These are phyloP conservation scores for Neolamprologus modestus DNA, from an alignment of 2,113 vertebrate genomes.

Conservation along the genomic window DNA sequence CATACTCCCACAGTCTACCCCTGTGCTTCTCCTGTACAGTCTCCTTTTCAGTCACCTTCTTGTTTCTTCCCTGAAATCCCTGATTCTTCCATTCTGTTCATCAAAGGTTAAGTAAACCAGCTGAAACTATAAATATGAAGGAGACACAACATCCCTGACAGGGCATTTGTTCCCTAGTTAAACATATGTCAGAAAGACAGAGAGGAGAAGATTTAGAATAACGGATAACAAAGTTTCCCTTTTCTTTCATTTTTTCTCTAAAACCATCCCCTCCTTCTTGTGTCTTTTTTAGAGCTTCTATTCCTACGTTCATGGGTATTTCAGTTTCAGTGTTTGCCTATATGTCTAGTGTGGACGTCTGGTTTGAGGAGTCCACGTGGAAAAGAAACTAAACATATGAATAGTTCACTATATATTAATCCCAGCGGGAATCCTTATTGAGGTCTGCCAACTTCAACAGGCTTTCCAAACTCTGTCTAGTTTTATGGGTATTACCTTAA, in stretches of 20 bases:
- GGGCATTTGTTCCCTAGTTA: conserved; percentile 8
- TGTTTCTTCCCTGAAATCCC: background rate
- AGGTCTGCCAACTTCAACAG: conserved; percentile 37
- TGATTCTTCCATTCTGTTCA: background rate
- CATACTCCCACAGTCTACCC: background rate
- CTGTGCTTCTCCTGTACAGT: background rate
- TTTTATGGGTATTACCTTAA: conserved; percentile 11
- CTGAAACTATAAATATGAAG: conserved; percentile 7
- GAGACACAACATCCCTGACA: conserved; percentile 20
- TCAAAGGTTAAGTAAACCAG: conserved; percentile 24
- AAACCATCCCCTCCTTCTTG: background rate
- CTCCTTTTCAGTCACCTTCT: background rate
- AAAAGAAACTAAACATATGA: conserved; percentile 31
- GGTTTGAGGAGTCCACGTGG: conserved; percentile 11
- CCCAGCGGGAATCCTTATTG: background rate
- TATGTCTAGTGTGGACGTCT: conserved; percentile 37
- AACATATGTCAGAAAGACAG: background rate
- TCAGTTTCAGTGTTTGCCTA: conserved; percentile 32
- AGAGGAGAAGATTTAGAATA: background rate
- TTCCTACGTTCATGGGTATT: conserved; percentile 17
- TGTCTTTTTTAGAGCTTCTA: background rate
- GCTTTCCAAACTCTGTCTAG: conserved; percentile 8
- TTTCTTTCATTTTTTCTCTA: background rate
- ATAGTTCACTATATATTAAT: conserved; percentile 29
- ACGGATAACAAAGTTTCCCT: background rate